Evolutionary conservation across 2,797 vertebrate species (phyloP).

Genomic region (Phaenicophaeus curvirostris): DNA sequence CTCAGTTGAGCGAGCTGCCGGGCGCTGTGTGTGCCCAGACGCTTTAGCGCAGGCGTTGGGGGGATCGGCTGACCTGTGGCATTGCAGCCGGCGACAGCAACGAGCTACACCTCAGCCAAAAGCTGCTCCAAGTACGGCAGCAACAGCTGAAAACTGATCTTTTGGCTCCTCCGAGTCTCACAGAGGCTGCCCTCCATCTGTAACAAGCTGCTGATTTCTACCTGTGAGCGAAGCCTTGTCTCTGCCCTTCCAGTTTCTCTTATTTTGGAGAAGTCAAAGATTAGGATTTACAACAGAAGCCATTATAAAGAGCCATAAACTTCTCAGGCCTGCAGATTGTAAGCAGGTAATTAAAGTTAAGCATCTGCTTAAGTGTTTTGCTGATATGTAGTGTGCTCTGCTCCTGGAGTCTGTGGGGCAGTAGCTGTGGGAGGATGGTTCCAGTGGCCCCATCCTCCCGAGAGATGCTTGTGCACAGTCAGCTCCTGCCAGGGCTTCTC

Average conservation of each 20-base stretch:
- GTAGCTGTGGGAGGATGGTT: not conserved
- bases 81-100: not conserved
- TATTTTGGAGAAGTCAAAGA: not conserved
- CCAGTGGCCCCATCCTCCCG: not conserved
- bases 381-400: not conserved
- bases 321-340: not conserved
- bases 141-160: not conserved
- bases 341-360: conserved; percentile 34
- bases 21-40: accelerated
- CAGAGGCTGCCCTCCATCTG: not conserved
- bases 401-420: not conserved
- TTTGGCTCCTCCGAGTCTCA: not conserved
- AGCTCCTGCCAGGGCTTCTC: not conserved
- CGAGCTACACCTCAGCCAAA: not conserved
- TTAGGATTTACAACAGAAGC: conserved; percentile 38
- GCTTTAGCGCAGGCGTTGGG: accelerated
- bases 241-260: not conserved
- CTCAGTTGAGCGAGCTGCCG: not conserved
- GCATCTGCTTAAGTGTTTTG: not conserved
- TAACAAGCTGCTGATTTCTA: not conserved
- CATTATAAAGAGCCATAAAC: conserved; percentile 5
- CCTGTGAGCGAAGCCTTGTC: not conserved
- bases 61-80: not conserved
- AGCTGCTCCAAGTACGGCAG: not conserved
- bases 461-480: accelerated